Percentiles rank a stretch among this genome's conserved stretches.
Conservation (phyloP, 2,888 invertebrate genomes). For the Mesochorus sp. region DNA sequence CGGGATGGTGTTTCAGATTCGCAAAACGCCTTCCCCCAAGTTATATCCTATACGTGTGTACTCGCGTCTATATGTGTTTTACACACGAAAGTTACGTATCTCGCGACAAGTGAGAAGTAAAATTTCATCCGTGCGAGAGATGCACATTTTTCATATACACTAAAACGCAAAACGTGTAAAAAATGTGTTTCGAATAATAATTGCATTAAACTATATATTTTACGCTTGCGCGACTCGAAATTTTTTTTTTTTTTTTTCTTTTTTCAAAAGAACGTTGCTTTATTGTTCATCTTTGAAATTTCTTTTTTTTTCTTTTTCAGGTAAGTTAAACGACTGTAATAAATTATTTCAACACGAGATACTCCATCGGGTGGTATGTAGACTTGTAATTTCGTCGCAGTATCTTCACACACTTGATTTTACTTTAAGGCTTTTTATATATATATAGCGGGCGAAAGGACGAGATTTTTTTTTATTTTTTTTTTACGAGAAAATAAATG, state of each 20-base stretch:
- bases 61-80: slow-evolving; percentile 16
- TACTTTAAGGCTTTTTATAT: too few relatives aligned
- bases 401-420: too few relatives aligned
- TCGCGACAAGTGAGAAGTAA: too few relatives aligned
- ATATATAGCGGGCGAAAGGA: too few relatives aligned
- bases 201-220: background rate
- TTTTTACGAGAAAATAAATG: too few relatives aligned
- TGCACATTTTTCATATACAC: background rate
- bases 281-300: background rate
- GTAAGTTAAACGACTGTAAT: slow-evolving; percentile 8
- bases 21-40: slow-evolving; percentile 52
- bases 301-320: slow-evolving; percentile 28
- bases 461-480: too few relatives aligned
- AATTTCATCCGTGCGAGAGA: too few relatives aligned
- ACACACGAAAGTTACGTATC: slow-evolving; percentile 22
- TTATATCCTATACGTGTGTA: slow-evolving; percentile 26
- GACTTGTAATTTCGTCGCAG: too few relatives aligned
- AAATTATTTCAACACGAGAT: background rate
- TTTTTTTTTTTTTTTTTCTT: background rate
- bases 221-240: background rate
- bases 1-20: slow-evolving; percentile 31
- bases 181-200: too few relatives aligned
- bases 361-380: slow-evolving; percentile 9
- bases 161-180: background rate
- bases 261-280: background rate